phyloP scores from a whole-genome alignment of 2,113 vertebrate species.

The Cavia aperea region DNA sequence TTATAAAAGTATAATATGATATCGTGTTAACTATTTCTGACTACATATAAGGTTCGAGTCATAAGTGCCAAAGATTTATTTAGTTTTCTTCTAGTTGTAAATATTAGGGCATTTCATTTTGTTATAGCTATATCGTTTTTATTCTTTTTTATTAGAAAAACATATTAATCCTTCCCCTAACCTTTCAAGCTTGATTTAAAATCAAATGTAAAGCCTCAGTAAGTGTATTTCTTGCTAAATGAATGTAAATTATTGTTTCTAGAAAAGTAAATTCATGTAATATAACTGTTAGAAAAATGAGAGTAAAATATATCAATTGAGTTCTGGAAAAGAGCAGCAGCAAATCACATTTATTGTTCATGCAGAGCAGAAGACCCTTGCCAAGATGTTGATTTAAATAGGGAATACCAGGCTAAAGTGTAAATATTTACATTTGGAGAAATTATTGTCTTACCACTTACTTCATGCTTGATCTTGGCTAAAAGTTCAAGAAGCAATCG shows the following conservation, averaged over 20 bases:
- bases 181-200: background rate
- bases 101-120: slow-evolving; percentile 6
- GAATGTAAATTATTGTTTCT: background rate
- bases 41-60: background rate
- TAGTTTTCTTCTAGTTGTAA: background rate
- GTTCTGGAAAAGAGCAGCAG: background rate
- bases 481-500: background rate
- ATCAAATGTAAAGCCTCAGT: slow-evolving; percentile 37
- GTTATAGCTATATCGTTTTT: background rate
- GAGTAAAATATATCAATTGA: background rate
- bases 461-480: background rate
- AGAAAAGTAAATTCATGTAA: background rate
- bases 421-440: background rate
- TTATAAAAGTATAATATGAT: background rate
- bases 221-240: background rate
- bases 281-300: background rate
- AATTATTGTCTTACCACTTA: background rate
- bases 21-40: background rate
- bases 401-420: background rate
- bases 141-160: background rate
- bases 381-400: background rate
- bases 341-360: too few relatives aligned
- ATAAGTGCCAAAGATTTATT: background rate
- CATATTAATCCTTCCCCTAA: background rate
- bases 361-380: background rate